A percentile compares a stretch with the other conserved stretches of the same genome.
Conservation (phyloP, 1,140 invertebrate species). For the Drosophila guanche region DNA sequence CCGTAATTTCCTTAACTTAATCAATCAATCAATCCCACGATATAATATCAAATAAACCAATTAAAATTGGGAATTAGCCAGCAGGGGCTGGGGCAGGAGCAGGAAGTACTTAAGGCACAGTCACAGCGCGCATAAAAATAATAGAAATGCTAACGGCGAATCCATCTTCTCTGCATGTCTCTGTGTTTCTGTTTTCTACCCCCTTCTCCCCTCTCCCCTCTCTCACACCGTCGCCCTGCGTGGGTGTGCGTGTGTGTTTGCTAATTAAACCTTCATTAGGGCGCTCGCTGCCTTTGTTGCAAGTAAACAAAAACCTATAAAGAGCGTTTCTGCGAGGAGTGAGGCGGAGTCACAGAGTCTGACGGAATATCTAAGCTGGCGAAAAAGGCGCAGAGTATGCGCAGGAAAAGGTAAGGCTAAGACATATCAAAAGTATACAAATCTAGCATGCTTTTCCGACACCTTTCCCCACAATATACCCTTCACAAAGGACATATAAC, state of each 20-base stretch:
- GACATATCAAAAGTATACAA: no score
- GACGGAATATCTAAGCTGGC: conserved; percentile 52
- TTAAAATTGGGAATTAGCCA: conserved; percentile 75
- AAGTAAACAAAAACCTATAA: conserved; percentile 63
- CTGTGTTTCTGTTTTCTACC: neutral
- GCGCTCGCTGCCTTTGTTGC: conserved; percentile 57
- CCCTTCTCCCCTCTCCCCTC: conserved; percentile 4
- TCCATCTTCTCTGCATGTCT: neutral
- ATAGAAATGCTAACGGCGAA: conserved; percentile 48
- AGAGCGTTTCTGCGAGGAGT: neutral
- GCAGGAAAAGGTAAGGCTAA: no score
- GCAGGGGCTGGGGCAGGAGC: neutral
- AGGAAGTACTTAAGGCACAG: no score
- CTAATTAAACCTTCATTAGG: conserved; percentile 81
- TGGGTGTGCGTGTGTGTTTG: conserved; percentile 47
- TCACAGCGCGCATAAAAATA: conserved; percentile 39
- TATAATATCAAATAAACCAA: conserved; percentile 72
- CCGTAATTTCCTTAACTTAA: conserved; percentile 47
- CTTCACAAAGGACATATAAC: no score
- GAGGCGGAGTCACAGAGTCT: conserved; percentile 2
- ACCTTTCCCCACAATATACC: no score
- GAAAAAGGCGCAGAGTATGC: conserved; percentile 12
- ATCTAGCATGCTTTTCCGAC: no score
- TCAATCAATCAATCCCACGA: conserved; percentile 73
- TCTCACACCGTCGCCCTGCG: neutral